Percentiles rank a stretch among this genome's conserved stretches.
Conservation (phyloP, 2,797 vertebrate genomes). For the Poecile montanus region DNA sequence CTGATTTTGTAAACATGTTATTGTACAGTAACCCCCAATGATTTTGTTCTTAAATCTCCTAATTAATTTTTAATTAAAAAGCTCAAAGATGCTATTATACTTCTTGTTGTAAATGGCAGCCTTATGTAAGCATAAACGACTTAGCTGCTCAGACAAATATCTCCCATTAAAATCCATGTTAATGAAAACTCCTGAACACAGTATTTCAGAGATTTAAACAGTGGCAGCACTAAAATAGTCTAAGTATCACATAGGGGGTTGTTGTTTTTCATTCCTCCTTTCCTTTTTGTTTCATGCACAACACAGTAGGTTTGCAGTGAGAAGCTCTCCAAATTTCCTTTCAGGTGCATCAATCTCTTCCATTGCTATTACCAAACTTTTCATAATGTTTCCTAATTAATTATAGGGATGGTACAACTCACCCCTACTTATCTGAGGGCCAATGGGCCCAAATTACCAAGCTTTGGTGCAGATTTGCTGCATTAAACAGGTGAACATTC, state of each 20-base stretch:
- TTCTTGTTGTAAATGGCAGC: conserved; percentile 70
- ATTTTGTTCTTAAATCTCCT: conserved; percentile 81
- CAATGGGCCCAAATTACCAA: not conserved
- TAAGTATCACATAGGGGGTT: not conserved
- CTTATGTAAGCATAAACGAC: conserved; percentile 43
- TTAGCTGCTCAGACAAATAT: conserved; percentile 58
- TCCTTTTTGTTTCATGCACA: not conserved
- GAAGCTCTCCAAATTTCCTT: not conserved
- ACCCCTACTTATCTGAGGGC: not conserved
- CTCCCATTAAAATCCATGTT: conserved; percentile 54
- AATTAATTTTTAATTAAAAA: conserved; percentile 87
- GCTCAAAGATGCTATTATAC: conserved; percentile 78
- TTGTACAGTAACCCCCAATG: conserved; percentile 79
- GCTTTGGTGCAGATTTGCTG: not conserved
- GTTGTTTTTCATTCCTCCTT: not conserved
- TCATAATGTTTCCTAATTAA: not conserved
- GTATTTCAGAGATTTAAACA: not conserved
- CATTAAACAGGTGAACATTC: not conserved
- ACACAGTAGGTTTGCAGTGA: not conserved
- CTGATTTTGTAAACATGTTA: conserved; percentile 80
- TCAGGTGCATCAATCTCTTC: not conserved
- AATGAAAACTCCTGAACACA: conserved; percentile 30
- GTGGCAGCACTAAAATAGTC: not conserved
- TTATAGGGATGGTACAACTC: not conserved
- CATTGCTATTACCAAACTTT: not conserved